Base-by-base conservation (phyloP, 2,888 invertebrate species). In the Thyatira batis region DNA sequence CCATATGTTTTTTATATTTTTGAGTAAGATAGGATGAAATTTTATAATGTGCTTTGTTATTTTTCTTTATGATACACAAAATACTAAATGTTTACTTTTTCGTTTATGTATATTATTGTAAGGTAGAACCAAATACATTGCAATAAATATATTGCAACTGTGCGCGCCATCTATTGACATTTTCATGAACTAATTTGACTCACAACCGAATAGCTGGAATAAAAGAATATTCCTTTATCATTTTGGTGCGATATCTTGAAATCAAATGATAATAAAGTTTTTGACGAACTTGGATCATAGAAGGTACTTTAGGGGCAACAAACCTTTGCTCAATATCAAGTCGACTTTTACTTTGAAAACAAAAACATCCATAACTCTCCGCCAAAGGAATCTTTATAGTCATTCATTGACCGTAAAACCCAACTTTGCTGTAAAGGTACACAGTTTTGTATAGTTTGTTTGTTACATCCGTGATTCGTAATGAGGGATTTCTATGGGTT, bases 401-500 rank as follows among this genome's bases (percentile, higher is more conserved):
- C 74, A 76, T 78, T 71, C 77, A 73, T 69, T 78, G 76, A 74
- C 82, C 81, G 78, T 89, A 83, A 88, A 87, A 86, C 78, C 79
- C 82, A 81, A 83, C 80, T 88, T 85, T 85, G 82, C 87, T 82
- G 84, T 82, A 83, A 84, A 84, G 84, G 84, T 82, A 89, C 82
- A 85, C 77, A 84, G 87, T 87, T 89, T 88, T 87, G 84, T 89
- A 86, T 89, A 85, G 87, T 88, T 88, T 88, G 88, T 87, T 85
- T 88, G 88, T 84, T 85, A 87, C 83, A 87, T 88, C 87, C 87
- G 87, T 89, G 91, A 91, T 90, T 89, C 82, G 85, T 90, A 89
- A 89, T 90, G 88, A 87, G 87, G 82, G 76, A 84, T 71, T 75
- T 61, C 52, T 39, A 20, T 1, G 2, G 0, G 1, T 5, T 5